These are phyloP conservation scores for Agonum fuliginosum DNA, from an alignment of 2,888 invertebrate species.

Conservation along the genomic window DNA sequence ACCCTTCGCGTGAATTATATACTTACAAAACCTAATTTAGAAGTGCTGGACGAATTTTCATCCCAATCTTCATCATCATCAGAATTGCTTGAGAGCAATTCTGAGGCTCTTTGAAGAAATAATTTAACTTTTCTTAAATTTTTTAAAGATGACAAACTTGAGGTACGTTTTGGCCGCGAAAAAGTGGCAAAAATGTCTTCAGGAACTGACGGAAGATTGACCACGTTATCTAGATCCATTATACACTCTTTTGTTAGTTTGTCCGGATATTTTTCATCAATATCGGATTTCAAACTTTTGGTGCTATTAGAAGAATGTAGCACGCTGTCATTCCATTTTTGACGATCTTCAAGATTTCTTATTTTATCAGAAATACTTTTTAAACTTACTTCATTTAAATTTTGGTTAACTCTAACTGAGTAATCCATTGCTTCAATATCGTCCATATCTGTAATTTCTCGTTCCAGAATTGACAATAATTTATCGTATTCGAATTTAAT, in stretches of 20 bases:
- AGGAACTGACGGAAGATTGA: slow-evolving; percentile 72
- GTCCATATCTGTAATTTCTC: slow-evolving; percentile 69
- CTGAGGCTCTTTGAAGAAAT: slow-evolving; percentile 72
- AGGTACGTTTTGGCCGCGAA: slow-evolving; percentile 70
- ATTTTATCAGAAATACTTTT: slow-evolving; percentile 69
- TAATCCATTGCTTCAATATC: slow-evolving; percentile 66
- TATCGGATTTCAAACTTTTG: slow-evolving; percentile 70
- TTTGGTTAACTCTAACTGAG: background rate
- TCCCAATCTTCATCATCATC: slow-evolving; percentile 72
- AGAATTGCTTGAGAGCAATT: slow-evolving; percentile 69
- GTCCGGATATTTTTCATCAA: slow-evolving; percentile 74
- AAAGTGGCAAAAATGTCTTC: slow-evolving; percentile 73
- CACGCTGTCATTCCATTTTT: slow-evolving; percentile 56
- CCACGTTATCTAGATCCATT: slow-evolving; percentile 71
- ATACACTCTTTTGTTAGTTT: slow-evolving; percentile 72
- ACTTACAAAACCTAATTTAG: slow-evolving; percentile 37
- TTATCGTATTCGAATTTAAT: slow-evolving; percentile 69
- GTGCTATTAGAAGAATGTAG: slow-evolving; percentile 64
- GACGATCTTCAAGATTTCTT: slow-evolving; percentile 67
- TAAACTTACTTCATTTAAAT: slow-evolving; percentile 61
- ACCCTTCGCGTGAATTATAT: too few species aligned
- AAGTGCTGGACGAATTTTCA: slow-evolving; percentile 61
- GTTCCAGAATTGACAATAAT: slow-evolving; percentile 69
- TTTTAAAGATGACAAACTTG: slow-evolving; percentile 72
- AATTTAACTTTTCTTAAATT: slow-evolving; percentile 73